These are phyloP conservation scores for Cerastis rubricosa DNA, from an alignment of 2,888 invertebrate species.

Conservation along the genomic window DNA sequence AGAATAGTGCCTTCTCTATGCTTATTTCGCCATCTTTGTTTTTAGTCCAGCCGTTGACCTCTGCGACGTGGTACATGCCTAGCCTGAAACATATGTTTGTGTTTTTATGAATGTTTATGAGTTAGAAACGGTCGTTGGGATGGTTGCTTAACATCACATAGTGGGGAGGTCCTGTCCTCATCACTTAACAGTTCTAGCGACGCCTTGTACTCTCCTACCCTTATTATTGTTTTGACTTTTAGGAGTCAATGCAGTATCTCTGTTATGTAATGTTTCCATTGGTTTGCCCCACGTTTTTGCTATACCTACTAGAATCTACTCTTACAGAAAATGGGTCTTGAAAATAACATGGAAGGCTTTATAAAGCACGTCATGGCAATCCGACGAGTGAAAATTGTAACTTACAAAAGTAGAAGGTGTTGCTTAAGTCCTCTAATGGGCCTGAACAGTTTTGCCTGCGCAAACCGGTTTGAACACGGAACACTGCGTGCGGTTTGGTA, in stretches of 20 bases:
- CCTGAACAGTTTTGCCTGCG: too few relatives aligned
- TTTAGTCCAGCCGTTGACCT: slow-evolving; percentile 90
- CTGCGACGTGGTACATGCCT: slow-evolving; percentile 92
- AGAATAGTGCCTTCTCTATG: slow-evolving; percentile 81
- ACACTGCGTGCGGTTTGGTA: too few relatives aligned
- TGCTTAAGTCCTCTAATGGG: too few relatives aligned
- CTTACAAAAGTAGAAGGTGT: neutral
- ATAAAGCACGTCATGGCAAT: too few relatives aligned
- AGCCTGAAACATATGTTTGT: slow-evolving; percentile 81
- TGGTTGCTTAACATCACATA: neutral
- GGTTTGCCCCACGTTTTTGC: neutral
- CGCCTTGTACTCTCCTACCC: neutral
- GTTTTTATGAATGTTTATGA: neutral
- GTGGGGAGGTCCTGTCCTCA: neutral
- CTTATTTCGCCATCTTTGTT: slow-evolving; percentile 80
- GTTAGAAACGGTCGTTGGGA: neutral
- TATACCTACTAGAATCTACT: neutral
- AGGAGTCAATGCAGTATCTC: neutral
- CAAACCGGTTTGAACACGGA: too few relatives aligned
- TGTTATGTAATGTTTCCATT: neutral
- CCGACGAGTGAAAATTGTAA: neutral
- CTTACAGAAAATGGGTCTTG: neutral
- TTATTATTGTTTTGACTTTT: neutral
- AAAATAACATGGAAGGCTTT: neutral
- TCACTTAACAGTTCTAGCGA: neutral